Evolutionary conservation across 2,113 vertebrate species (phyloP).

Genomic region (Polypterus senegalus): DNA sequence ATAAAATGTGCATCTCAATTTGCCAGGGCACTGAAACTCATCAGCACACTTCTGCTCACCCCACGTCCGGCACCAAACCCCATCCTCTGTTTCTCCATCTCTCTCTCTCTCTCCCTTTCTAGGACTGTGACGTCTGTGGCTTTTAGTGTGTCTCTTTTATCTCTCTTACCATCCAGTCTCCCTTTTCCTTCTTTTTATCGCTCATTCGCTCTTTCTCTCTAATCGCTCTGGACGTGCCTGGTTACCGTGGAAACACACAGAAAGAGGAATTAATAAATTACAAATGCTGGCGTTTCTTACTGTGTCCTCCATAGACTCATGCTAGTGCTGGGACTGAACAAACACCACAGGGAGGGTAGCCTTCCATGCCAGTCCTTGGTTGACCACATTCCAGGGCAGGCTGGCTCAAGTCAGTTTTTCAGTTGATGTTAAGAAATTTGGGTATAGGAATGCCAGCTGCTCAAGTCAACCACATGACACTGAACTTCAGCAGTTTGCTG

Average conservation of each 20-base stretch:
- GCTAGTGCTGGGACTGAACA: too few relatives aligned
- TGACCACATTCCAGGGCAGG: too few relatives aligned
- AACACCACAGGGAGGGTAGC: too few relatives aligned
- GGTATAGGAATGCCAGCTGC: too few relatives aligned
- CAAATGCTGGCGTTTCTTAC: conserved; percentile 23
- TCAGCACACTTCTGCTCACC: conserved; percentile 43
- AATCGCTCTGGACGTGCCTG: conserved; percentile 48
- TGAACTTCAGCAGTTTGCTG: too few relatives aligned
- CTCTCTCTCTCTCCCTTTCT: background rate
- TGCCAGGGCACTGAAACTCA: conserved; percentile 52
- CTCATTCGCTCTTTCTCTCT: conserved; percentile 40
- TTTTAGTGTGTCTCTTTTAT: background rate
- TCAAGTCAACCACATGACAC: too few relatives aligned
- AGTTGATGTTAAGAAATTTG: too few relatives aligned
- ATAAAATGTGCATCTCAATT: conserved; percentile 71
- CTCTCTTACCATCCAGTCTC: background rate
- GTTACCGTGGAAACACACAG: conserved; percentile 59
- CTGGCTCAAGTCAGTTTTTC: too few relatives aligned
- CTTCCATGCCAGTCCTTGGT: too few relatives aligned
- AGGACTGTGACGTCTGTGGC: background rate
- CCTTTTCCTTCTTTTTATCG: background rate
- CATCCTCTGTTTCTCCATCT: conserved; percentile 22
- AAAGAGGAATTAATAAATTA: conserved; percentile 72
- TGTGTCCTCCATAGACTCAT: too few relatives aligned
- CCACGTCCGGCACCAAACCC: conserved; percentile 39